A percentile compares a stretch with the other conserved stretches of the same genome.
Conservation (phyloP, 2,888 invertebrate species). For the Craniophora ligustri region DNA sequence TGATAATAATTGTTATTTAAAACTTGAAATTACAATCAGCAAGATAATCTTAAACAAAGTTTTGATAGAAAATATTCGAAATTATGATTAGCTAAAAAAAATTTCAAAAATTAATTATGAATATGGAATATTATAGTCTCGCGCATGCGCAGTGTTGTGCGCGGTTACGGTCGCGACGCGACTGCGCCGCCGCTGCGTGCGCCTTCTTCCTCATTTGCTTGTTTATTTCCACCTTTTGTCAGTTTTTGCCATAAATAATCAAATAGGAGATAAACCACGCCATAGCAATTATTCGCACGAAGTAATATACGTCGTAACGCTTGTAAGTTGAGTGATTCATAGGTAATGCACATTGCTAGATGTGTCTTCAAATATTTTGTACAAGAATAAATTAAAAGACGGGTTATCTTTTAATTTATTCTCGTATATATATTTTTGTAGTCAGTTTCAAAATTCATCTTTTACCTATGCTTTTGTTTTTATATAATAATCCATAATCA, state of each 20-base stretch:
- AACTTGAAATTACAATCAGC: not conserved
- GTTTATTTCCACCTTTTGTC: slow-evolving; percentile 55
- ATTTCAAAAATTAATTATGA: slow-evolving; percentile 38
- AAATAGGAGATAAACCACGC: slow-evolving; percentile 42
- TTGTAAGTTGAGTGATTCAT: not conserved
- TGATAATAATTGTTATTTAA: not conserved
- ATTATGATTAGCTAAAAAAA: not conserved
- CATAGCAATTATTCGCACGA: slow-evolving; percentile 66
- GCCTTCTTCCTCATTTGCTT: slow-evolving; percentile 58
- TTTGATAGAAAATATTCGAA: too few relatives aligned
- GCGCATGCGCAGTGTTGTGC: slow-evolving; percentile 65
- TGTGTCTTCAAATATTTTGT: too few relatives aligned
- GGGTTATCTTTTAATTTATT: too few relatives aligned
- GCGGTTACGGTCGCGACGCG: slow-evolving; percentile 67
- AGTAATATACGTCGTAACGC: slow-evolving; percentile 21
- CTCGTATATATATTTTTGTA: too few relatives aligned
- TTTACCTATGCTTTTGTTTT: too few relatives aligned
- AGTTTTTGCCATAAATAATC: slow-evolving; percentile 45
- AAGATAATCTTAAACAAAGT: too few relatives aligned
- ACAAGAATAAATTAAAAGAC: too few relatives aligned
- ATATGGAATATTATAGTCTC: slow-evolving; percentile 29
- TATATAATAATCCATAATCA: too few relatives aligned
- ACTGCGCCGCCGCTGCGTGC: slow-evolving; percentile 66
- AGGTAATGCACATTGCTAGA: too few relatives aligned
- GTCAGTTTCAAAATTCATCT: too few relatives aligned